Evolutionary conservation across 2,113 vertebrate genomes (phyloP), one percentile per base, ranked within the genome.

Genomic region (Sprattus sprattus): DNA sequence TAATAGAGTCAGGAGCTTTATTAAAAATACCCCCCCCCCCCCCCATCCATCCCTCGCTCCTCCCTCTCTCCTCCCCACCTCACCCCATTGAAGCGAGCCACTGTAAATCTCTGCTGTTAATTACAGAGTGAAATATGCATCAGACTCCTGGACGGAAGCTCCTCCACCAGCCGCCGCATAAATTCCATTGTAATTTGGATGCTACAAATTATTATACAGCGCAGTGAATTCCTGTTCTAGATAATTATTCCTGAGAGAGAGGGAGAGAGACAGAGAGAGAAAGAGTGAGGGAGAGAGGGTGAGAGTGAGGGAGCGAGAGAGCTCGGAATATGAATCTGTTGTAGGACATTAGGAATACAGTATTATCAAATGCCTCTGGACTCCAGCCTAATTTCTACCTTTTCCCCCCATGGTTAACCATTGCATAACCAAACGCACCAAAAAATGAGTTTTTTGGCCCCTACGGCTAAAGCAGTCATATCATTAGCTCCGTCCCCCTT

Each of bases 91-190:
- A 4, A 44, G 15, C 15, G 50, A 28, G 39, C 18, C 49, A 60
- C 78, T 84, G 75, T 86, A 87, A 85, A 83, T 81, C 81, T 75
- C 81, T 82, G 16, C n/a, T 39, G 71, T 87, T 67, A 87, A 87
- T 87, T 85, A 85, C 85, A 82, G 82, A 87, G 32, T 52, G 13
- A 82, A 57, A 57, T 83, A 50, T 52, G 60, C 84, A 81, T 80
- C 71, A 80, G 85, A n/a, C 18, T 47, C 47, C 45, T 75, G 81
- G 60, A 28, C 64, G 64, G 64, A 71, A 71, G 25, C 64, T 28
- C 64, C 25, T 71, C 25, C 8, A 11, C 64, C 25, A 2, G 64
- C 64, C 25, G 25, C 64, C 64, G 64, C 64, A 71, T 71, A 71
- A 71, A 71, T 71, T 71, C 64, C 64, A 71, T 71, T 71, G 64